Evolutionary conservation across 2,113 vertebrate genomes (phyloP).

Genomic region (Geococcyx californianus): DNA sequence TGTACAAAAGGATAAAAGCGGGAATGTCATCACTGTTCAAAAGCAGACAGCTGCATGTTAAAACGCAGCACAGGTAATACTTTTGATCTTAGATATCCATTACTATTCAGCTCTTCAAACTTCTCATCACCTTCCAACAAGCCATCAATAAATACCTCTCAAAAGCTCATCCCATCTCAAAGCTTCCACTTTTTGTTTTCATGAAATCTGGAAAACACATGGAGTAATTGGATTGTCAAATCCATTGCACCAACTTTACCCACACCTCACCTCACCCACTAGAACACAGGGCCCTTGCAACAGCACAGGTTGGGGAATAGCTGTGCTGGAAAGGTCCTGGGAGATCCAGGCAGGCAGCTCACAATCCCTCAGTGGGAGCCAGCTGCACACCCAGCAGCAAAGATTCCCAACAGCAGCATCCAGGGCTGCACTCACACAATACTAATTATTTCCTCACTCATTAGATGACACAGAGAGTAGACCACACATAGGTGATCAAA

Average conservation of each 20-base stretch:
- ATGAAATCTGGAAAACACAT: not conserved
- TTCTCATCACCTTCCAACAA: not conserved
- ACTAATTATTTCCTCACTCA: accelerated
- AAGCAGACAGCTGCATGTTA: not conserved
- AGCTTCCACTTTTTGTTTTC: not conserved
- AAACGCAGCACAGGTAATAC: not conserved
- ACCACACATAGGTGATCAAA: not conserved
- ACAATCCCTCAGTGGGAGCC: not conserved
- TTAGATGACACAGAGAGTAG: accelerated
- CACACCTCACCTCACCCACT: accelerated
- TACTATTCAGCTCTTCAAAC: not conserved
- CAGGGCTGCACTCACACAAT: not conserved
- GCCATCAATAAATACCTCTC: not conserved
- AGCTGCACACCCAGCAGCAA: not conserved
- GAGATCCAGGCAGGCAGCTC: not conserved
- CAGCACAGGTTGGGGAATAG: not conserved
- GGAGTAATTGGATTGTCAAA: not conserved
- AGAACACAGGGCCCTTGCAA: not conserved
- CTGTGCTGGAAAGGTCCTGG: not conserved
- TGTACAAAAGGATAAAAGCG: not conserved
- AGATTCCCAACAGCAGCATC: not conserved
- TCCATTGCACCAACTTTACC: not conserved
- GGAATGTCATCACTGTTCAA: not conserved
- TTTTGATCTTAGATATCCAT: not conserved
- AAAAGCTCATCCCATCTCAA: not conserved